phyloP scores from a whole-genome alignment of 2,888 invertebrate species.

The Conchocele bisecta region DNA sequence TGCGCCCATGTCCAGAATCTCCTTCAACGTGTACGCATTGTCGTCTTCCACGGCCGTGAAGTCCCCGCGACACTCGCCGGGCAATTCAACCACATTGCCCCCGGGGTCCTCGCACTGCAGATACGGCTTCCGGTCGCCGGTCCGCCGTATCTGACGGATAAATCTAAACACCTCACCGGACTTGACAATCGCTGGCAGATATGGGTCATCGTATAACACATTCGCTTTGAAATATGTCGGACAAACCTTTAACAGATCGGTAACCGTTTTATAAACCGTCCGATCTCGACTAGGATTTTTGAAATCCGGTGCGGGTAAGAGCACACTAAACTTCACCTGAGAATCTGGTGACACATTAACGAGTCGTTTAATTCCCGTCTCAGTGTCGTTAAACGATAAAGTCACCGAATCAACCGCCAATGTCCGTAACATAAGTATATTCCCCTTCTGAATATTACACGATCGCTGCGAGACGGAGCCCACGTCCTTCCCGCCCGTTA shows the following conservation, averaged over 20 bases:
- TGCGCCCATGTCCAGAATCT: slow-evolving; percentile 67
- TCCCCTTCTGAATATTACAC: slow-evolving; percentile 63
- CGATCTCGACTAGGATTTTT: slow-evolving; percentile 43
- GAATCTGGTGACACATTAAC: slow-evolving; percentile 66
- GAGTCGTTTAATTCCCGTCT: slow-evolving; percentile 58
- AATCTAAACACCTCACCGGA: slow-evolving; percentile 70
- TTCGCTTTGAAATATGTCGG: slow-evolving; percentile 73
- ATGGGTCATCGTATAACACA: slow-evolving; percentile 69
- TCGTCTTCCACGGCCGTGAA: slow-evolving; percentile 68
- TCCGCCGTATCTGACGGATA: slow-evolving; percentile 56
- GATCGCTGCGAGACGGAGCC: slow-evolving; percentile 48
- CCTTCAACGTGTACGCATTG: slow-evolving; percentile 63
- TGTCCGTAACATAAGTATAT: slow-evolving; percentile 67
- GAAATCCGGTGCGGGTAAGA: slow-evolving; percentile 60
- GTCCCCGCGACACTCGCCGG: slow-evolving; percentile 66
- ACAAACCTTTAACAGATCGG: slow-evolving; percentile 70
- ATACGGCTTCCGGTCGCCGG: slow-evolving; percentile 56
- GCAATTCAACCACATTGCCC: slow-evolving; percentile 64
- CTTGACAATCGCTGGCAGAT: slow-evolving; percentile 72
- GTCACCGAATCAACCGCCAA: slow-evolving; percentile 63
- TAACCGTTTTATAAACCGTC: slow-evolving; percentile 63
- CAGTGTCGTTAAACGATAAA: slow-evolving; percentile 64
- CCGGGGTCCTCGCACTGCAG: slow-evolving; percentile 67
- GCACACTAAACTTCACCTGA: slow-evolving; percentile 64
- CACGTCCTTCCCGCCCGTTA: slow-evolving; percentile 63